Conservation (phyloP, 2,797 vertebrate genomes). For the Oreortyx pictus region DNA sequence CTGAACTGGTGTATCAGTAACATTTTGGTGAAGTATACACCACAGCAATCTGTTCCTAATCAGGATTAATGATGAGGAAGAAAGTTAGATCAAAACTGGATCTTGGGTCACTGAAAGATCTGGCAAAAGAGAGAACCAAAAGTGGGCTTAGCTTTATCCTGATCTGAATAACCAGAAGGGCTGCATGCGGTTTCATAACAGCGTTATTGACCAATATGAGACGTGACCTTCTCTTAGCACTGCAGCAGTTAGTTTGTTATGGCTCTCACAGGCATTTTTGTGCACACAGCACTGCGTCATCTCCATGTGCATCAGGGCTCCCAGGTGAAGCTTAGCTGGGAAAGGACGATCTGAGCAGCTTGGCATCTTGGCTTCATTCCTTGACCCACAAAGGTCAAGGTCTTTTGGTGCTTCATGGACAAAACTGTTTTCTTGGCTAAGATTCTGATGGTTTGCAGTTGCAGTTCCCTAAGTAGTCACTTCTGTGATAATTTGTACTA, state of each 20-base stretch:
- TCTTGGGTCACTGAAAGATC: background rate
- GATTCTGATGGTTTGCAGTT: background rate
- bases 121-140: background rate
- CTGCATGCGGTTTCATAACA: constrained; percentile 11
- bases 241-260: constrained; percentile 1
- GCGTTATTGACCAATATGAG: background rate
- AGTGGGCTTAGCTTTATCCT: background rate
- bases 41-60: background rate
- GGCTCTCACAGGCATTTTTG: background rate
- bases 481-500: background rate
- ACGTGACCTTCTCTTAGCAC: background rate
- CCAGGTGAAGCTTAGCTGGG: background rate
- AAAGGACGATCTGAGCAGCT: background rate
- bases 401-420: background rate
- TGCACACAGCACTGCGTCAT: background rate
- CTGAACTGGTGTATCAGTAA: background rate
- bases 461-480: background rate
- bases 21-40: background rate
- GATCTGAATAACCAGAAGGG: background rate
- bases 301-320: background rate
- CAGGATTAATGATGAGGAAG: background rate
- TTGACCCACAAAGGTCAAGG: background rate
- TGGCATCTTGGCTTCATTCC: background rate
- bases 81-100: background rate
- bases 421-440: background rate